Evolutionary conservation across 2,113 vertebrate species (phyloP).

Genomic region (Ciconia stormi): DNA sequence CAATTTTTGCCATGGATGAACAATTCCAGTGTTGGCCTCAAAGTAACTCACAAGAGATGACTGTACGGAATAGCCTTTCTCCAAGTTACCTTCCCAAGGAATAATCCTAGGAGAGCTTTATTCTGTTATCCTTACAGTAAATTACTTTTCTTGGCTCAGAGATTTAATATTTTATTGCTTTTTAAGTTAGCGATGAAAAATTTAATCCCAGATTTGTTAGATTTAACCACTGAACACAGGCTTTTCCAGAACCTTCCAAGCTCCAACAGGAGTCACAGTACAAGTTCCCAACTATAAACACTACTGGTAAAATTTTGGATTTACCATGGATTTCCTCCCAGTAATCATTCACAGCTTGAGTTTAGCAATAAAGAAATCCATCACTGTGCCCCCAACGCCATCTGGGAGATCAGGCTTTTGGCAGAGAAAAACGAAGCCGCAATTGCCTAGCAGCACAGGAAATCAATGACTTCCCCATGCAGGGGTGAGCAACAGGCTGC

Average conservation of each 20-base stretch:
- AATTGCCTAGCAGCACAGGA: constrained; percentile 10
- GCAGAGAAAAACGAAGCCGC: constrained; percentile 33
- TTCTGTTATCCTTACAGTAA: constrained; percentile 24
- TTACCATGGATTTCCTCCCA: constrained; percentile 40
- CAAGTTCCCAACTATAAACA: background rate
- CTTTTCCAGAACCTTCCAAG: constrained; percentile 19
- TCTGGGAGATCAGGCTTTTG: constrained; percentile 35
- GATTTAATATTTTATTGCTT: constrained; percentile 34
- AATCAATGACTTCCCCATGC: background rate
- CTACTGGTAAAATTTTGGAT: constrained; percentile 1
- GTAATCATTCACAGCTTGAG: constrained; percentile 45
- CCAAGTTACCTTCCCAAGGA: background rate
- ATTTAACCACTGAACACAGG: background rate
- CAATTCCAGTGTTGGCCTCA: background rate
- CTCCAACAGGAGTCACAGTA: background rate
- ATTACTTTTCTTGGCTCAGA: constrained; percentile 24
- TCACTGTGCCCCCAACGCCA: background rate
- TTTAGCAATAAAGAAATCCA: constrained; percentile 44
- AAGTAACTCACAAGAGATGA: background rate
- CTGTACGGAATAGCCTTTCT: background rate
- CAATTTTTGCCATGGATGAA: background rate
- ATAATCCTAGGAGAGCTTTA: constrained; percentile 29
- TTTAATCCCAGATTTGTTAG: constrained; percentile 54
- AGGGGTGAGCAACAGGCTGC: constrained; percentile 28
- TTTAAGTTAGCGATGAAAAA: background rate